Percentiles rank a stretch among this genome's conserved stretches.
phyloP scores from a whole-genome alignment of 1,140 invertebrate genomes.

The Drosophila pallidifrons region DNA sequence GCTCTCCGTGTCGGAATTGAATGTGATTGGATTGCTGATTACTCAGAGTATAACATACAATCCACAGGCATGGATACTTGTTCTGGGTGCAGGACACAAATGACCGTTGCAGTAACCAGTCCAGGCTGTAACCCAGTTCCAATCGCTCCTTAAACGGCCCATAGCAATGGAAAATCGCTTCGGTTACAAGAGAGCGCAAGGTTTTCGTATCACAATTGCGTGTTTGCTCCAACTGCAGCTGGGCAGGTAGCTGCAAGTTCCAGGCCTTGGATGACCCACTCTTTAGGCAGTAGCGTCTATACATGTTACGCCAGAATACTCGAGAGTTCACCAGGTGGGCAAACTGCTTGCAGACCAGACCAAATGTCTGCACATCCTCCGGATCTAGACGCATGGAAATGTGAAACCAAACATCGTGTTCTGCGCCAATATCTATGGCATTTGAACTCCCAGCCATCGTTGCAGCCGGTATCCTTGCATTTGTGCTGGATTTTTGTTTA shows the following conservation, averaged over 20 bases:
- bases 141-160: slow-evolving; percentile 53
- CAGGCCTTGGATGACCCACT: slow-evolving; percentile 35
- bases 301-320: slow-evolving; percentile 72
- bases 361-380: slow-evolving; percentile 74
- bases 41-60: slow-evolving; percentile 67
- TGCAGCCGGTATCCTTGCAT: slow-evolving; percentile 19
- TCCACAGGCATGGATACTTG: slow-evolving; percentile 62
- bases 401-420: slow-evolving; percentile 78
- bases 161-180: slow-evolving; percentile 66
- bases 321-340: slow-evolving; percentile 53
- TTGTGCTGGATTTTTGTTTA: slow-evolving; percentile 39
- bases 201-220: slow-evolving; percentile 57
- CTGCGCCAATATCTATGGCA: slow-evolving; percentile 31
- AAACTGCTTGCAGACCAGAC: slow-evolving; percentile 72
- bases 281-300: slow-evolving; percentile 58
- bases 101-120: slow-evolving; percentile 60
- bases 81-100: slow-evolving; percentile 65
- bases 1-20: background rate
- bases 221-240: slow-evolving; percentile 61
- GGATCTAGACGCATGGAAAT: slow-evolving; percentile 71
- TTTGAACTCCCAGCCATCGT: slow-evolving; percentile 8
- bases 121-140: slow-evolving; percentile 59
- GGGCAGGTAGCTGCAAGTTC: slow-evolving; percentile 62
- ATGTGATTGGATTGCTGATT: slow-evolving; percentile 26
- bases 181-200: slow-evolving; percentile 54